Conservation (phyloP, 2,888 invertebrate genomes). For the Muscina levida region DNA sequence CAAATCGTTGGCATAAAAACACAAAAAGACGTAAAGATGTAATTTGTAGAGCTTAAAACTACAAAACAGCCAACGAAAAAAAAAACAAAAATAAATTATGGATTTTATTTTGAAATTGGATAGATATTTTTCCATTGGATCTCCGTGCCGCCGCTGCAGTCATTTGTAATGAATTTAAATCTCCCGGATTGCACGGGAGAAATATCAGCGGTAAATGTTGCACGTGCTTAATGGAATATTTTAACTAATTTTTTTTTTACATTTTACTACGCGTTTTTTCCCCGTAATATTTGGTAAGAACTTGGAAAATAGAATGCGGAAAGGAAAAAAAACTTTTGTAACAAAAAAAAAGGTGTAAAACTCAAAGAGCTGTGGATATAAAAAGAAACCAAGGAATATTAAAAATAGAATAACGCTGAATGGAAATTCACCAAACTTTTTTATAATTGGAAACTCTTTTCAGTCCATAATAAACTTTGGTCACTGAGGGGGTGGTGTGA, state of each 20-base stretch:
- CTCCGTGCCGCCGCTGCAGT: neutral
- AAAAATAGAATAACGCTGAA: constrained; percentile 3
- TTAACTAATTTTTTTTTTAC: constrained; percentile 2
- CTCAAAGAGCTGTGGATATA: neutral
- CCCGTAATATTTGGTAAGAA: no score
- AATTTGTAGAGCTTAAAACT: constrained; percentile 21
- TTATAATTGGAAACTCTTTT: constrained; percentile 50
- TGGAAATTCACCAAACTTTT: constrained; percentile 35
- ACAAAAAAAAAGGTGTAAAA: constrained; percentile 35
- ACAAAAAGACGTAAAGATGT: no score
- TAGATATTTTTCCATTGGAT: neutral
- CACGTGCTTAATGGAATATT: constrained; percentile 50
- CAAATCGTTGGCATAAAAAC: no score
- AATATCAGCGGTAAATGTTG: constrained; percentile 20
- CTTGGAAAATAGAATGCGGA: neutral
- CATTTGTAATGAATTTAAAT: constrained; percentile 26
- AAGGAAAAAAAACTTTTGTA: no score
- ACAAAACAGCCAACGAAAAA: constrained; percentile 1
- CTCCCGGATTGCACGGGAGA: constrained; percentile 11
- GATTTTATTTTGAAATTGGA: constrained; percentile 33
- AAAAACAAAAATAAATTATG: neutral
- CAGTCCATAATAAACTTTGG: constrained; percentile 7
- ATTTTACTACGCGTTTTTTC: neutral
- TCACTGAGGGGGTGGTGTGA: neutral
- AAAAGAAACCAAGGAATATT: neutral